phyloP scores from a whole-genome alignment of 2,113 vertebrate genomes.

The Chascanopsetta lugubris region DNA sequence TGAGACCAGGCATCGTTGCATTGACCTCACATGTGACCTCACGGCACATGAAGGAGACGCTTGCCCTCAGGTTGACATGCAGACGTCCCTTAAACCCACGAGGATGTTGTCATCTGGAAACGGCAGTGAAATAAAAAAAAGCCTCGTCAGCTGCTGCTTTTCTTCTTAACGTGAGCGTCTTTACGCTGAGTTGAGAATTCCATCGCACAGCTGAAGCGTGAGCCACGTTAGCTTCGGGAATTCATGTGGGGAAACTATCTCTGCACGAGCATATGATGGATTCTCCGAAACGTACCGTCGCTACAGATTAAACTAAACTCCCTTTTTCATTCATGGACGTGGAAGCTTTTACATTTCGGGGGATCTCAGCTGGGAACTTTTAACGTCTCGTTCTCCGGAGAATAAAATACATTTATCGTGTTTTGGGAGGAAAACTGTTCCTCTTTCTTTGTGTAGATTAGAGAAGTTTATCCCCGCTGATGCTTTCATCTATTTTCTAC shows the following conservation, averaged over 20 bases:
- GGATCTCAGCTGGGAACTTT: neutral
- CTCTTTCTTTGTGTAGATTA: neutral
- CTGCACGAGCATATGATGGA: constrained; percentile 54
- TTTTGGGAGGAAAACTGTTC: neutral
- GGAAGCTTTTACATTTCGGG: neutral
- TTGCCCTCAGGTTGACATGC: too few relatives aligned
- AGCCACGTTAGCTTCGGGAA: constrained; percentile 16
- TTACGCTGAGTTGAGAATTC: constrained; percentile 15
- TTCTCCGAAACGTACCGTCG: constrained; percentile 14
- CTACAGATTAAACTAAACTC: neutral
- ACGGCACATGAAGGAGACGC: too few relatives aligned
- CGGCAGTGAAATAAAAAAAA: constrained; percentile 15
- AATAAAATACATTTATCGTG: neutral
- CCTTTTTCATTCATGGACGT: neutral
- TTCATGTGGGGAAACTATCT: constrained; percentile 37
- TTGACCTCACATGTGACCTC: too few relatives aligned
- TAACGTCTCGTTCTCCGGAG: neutral
- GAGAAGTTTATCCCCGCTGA: neutral
- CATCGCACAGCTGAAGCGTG: neutral
- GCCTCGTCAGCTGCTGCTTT: neutral
- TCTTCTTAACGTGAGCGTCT: constrained; percentile 19
- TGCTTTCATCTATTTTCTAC: neutral
- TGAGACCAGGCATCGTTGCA: too few relatives aligned
- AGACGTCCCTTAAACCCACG: too few relatives aligned
- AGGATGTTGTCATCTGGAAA: too few relatives aligned